These are phyloP conservation scores for Eremobia ochroleuca DNA, from an alignment of 2,888 invertebrate species.

Conservation along the genomic window DNA sequence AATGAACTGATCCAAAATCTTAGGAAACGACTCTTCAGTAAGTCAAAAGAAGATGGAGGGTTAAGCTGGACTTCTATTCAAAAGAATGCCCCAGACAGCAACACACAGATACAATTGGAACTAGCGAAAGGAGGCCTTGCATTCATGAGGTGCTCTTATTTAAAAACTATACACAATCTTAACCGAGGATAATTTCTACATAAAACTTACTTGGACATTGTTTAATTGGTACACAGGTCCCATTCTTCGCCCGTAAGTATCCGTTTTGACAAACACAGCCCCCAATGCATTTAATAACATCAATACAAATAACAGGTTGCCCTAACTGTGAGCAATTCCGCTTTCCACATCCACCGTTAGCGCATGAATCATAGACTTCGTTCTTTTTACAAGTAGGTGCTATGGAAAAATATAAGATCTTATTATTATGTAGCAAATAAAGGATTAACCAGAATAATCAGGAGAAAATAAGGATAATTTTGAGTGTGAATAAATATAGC, in stretches of 20 bases:
- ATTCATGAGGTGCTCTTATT: background rate
- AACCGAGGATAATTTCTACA: background rate
- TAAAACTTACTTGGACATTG: conserved; percentile 70
- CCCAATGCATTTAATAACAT: conserved; percentile 62
- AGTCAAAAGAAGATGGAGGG: background rate
- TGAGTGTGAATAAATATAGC: too few species aligned
- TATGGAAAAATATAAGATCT: conserved; percentile 17
- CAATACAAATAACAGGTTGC: conserved; percentile 66
- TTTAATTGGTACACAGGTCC: conserved; percentile 68
- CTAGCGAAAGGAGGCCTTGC: background rate
- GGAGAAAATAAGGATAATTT: too few species aligned
- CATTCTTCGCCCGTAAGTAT: conserved; percentile 63
- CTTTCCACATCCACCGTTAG: conserved; percentile 72
- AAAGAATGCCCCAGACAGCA: background rate
- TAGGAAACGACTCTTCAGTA: background rate
- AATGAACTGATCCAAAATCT: background rate
- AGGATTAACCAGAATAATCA: background rate
- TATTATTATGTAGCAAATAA: background rate
- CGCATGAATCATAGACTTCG: conserved; percentile 67
- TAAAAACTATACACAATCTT: background rate
- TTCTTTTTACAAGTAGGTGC: conserved; percentile 60
- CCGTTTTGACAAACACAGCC: conserved; percentile 70
- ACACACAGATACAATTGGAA: background rate
- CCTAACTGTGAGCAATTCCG: conserved; percentile 68
- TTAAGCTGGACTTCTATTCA: background rate